Evolutionary conservation across 1,140 invertebrate genomes (phyloP).

Genomic region (Psilanteris sp.): DNA sequence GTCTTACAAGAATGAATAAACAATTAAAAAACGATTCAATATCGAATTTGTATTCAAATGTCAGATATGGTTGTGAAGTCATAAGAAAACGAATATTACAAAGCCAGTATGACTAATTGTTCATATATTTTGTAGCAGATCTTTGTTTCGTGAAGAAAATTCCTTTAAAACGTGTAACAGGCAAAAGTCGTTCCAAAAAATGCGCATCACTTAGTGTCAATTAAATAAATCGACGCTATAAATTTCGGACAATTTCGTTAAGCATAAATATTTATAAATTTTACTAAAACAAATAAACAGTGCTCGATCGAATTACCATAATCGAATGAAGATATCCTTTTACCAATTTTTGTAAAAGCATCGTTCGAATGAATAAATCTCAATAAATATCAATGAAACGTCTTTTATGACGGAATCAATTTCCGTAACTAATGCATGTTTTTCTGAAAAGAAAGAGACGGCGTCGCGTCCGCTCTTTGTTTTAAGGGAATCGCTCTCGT

Average conservation of each 20-base stretch:
- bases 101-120: too few species aligned
- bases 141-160: too few species aligned
- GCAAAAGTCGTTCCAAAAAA: too few species aligned
- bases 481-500: conserved; percentile 23
- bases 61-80: too few species aligned
- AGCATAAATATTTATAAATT: conserved; percentile 36
- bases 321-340: conserved; percentile 47
- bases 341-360: conserved; percentile 20
- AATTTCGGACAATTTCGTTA: not conserved
- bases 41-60: too few species aligned
- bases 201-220: not conserved
- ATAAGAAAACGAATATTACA: too few species aligned
- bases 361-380: conserved; percentile 43
- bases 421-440: conserved; percentile 36
- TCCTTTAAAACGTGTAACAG: too few species aligned
- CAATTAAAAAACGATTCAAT: too few species aligned
- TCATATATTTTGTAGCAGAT: too few species aligned
- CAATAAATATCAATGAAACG: conserved; percentile 21
- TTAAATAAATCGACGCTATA: not conserved
- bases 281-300: conserved; percentile 37
- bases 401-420: conserved; percentile 25
- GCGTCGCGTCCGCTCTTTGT: conserved; percentile 30
- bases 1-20: too few species aligned
- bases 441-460: conserved; percentile 23
- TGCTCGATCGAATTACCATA: conserved; percentile 28